These are phyloP conservation scores for Brassicogethes aeneus DNA, from an alignment of 2,888 invertebrate genomes.

Conservation along the genomic window DNA sequence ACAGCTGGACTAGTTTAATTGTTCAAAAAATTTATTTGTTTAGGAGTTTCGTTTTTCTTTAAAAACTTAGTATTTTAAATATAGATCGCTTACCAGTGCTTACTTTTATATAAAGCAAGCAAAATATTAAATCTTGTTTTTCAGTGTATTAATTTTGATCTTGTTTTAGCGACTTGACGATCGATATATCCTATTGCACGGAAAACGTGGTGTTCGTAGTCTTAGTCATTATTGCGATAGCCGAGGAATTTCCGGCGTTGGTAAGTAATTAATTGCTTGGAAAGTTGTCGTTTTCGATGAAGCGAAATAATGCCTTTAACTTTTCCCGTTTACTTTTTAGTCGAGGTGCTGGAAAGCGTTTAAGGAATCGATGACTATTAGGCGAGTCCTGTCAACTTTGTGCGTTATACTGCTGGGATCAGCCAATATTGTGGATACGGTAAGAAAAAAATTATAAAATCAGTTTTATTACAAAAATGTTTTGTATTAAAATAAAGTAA, in stretches of 20 bases:
- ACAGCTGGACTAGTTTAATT: no score
- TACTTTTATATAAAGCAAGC: no score
- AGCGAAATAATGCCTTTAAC: not conserved
- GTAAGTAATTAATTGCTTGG: conserved; percentile 18
- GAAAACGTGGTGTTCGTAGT: conserved; percentile 26
- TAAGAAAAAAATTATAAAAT: conserved; percentile 41
- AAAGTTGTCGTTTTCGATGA: not conserved
- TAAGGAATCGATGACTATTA: conserved; percentile 48
- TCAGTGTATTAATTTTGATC: no score
- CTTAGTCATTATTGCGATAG: conserved; percentile 24
- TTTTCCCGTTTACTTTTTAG: conserved; percentile 29
- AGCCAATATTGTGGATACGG: conserved; percentile 54
- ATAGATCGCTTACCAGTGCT: no score
- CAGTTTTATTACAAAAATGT: no score
- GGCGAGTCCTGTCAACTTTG: conserved; percentile 47
- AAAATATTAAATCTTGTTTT: no score
- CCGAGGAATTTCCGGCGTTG: conserved; percentile 25
- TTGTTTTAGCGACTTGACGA: conserved; percentile 26
- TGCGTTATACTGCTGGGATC: conserved; percentile 49
- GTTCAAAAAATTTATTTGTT: no score
- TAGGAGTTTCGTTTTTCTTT: no score
- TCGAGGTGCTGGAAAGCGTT: conserved; percentile 47
- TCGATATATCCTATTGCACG: conserved; percentile 24
- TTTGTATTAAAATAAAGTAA: no score
- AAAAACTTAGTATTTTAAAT: no score